Evolutionary conservation across 2,797 vertebrate genomes (phyloP), one percentile per base, ranked within the genome.

Genomic region (Catamblyrhynchus diadema): DNA sequence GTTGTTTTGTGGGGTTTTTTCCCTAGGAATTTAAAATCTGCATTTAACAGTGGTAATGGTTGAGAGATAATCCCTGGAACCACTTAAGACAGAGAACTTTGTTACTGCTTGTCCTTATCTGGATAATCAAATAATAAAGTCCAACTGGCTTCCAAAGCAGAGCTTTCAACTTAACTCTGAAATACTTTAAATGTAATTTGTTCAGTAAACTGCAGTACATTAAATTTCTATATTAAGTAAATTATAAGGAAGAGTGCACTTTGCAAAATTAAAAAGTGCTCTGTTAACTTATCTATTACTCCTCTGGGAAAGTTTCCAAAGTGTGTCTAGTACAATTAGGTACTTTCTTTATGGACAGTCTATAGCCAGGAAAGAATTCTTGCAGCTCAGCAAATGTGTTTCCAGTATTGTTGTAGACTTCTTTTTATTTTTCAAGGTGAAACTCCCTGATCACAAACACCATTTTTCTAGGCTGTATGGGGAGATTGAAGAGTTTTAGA

Each of bases 251-350:
- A 97, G 97, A 98, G 94, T 97, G 96, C 97, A 98, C 97, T 98
- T 98, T 97, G 95, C 96, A 97, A 98, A 98, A 98, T 98, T 98
- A 97, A 98, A 98, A 98, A 97, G 97, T 98, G 97, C 96, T 98
- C 94, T 32, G 95, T 97, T 98, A 97, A 96, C 97, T 97, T 98
- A 98, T 97, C 96, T 97, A 94, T 97, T 98, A 97, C 97, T 98
- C 97, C 96, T 96, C 91, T 97, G 97, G 97, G 97, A 98, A 98
- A 97, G 85, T 97, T 97, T 98, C 97, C 95, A 97, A 95, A 97
- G 86, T 97, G 80, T 95, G 93, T 94, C 94, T 95, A 92, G 88
- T 94, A 96, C 94, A 97, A 97, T 98, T 97, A 97, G 92, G 92
- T 96, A 95, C 97, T 96, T 98, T 97, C 81, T 96, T 96, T 95